Evolutionary conservation across 2,888 invertebrate species (phyloP).

Genomic region (Conomelus anceps): DNA sequence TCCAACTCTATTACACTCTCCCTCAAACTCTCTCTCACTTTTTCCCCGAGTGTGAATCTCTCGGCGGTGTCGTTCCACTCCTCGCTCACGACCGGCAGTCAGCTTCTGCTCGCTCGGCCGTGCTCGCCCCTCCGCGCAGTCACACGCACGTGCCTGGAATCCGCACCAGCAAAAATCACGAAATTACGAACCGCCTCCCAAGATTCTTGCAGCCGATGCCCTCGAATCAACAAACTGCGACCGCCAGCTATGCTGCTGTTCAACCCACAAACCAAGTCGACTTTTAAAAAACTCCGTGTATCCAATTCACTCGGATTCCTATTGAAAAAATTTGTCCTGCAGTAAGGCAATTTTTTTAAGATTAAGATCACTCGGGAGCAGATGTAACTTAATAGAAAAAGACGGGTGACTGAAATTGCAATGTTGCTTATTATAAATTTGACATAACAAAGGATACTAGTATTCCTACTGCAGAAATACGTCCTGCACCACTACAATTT

Average conservation of each 20-base stretch:
- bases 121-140: not conserved
- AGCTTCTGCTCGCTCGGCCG: not conserved
- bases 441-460: no score
- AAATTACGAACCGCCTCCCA: not conserved
- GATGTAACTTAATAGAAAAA: no score
- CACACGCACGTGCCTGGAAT: not conserved
- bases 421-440: no score
- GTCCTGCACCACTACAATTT: no score
- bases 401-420: no score
- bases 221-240: not conserved
- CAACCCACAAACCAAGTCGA: not conserved
- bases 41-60: not conserved
- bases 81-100: not conserved
- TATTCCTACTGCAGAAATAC: no score
- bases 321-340: not conserved
- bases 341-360: not conserved
- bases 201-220: not conserved
- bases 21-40: not conserved
- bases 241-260: not conserved
- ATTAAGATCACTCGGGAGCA: not conserved
- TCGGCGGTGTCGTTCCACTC: not conserved
- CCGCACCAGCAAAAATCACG: not conserved
- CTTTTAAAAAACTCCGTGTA: not conserved
- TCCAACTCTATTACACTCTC: no score
- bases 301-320: not conserved